Percentiles rank a stretch among this genome's conserved stretches.
phyloP scores from a whole-genome alignment of 2,888 invertebrate species.

The Apodemia duryi region DNA sequence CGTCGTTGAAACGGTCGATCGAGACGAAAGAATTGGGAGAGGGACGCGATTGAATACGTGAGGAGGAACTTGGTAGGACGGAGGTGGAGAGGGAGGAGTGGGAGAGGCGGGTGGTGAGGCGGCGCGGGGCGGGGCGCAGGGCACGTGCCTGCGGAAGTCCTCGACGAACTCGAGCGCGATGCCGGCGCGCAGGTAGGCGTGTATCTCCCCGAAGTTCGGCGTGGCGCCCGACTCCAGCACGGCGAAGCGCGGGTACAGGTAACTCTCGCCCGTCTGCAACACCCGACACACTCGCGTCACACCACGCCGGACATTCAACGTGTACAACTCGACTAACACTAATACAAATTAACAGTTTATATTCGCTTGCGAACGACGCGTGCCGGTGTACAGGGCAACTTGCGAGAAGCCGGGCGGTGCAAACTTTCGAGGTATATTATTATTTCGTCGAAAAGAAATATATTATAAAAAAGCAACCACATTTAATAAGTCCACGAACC shows the following conservation, averaged over 20 bases:
- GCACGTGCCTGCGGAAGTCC: conserved; percentile 62
- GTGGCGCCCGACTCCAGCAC: conserved; percentile 73
- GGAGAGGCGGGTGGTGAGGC: conserved; percentile 20
- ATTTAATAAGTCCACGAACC: background rate
- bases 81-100: conserved; percentile 21
- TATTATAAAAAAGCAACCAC: background rate
- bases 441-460: too few relatives aligned
- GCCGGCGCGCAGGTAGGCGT: conserved; percentile 60
- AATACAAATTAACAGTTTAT: background rate
- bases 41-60: conserved; percentile 14
- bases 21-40: conserved; percentile 2
- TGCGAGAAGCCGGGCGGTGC: conserved; percentile 9
- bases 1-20: background rate
- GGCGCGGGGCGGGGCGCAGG: conserved; percentile 36
- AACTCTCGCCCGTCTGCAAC: conserved; percentile 58
- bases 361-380: background rate
- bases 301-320: conserved; percentile 15
- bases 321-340: conserved; percentile 27
- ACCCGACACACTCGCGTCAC: conserved; percentile 25
- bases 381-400: background rate
- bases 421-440: background rate
- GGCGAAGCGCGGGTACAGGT: conserved; percentile 74
- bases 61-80: conserved; percentile 19
- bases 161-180: conserved; percentile 63
- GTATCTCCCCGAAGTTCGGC: conserved; percentile 62